Evolutionary conservation across 2,113 vertebrate genomes (phyloP), one percentile per base, ranked within the genome.

Genomic region (Myocastor coypus): DNA sequence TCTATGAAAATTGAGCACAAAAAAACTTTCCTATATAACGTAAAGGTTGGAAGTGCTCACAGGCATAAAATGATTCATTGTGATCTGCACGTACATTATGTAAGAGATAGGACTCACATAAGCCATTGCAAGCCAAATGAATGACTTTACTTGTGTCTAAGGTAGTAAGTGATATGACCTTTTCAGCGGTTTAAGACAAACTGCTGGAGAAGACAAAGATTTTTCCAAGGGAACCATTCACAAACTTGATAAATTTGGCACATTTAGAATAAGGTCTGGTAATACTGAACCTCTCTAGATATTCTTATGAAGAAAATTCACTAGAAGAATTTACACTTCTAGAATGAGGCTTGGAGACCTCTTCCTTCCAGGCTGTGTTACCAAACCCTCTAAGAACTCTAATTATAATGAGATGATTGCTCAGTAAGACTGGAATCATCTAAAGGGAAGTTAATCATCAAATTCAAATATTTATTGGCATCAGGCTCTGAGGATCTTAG

Each of bases 1-100:
- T 93, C 42, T 77, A 40, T 1, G 78, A 80, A 37, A 83, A 92
- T 32, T 63, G 28, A 84, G 55, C 0, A 94, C 20, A n/a, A 73
- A 75, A 24, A 96, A 73, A n/a, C 63, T 93, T 52, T 6, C 24
- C 30, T 86, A 57, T 90, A 32, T 40, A 91, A 66, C 30, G 91
- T 66, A 84, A 92, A 81, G 5, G 1, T 16, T 85, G 7, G 19
- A 50, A 46, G 37, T 5, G 26, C 26, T 83, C 66, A 6, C 20
- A 32, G 63, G 30, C 10, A 87, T n/a, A 91, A 89, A 92, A 84
- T 63, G 61, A 63, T 52, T 82, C 78, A 83, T 82, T 50, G 92
- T 77, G 46, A 73, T 42, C 26, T 94, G 20, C 22, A 78, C 24
- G 4, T 34, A 61, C 11, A n/a, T 73, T n/a, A 14, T 40, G 22